Evolutionary conservation across 2,797 vertebrate species (phyloP).

Genomic region (Channallabes apus): DNA sequence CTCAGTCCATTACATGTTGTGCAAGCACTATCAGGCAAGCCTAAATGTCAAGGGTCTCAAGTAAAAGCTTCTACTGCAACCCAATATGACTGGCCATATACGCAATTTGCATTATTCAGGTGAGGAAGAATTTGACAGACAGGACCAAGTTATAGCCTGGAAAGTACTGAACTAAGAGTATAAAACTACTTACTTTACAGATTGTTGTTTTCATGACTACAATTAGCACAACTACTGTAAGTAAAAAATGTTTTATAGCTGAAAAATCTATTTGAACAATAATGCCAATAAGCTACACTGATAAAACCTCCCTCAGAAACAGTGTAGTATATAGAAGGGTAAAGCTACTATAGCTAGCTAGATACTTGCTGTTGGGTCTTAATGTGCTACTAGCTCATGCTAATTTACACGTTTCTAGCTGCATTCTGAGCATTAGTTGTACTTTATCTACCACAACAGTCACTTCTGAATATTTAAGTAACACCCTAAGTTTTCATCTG

Average conservation of each 20-base stretch:
- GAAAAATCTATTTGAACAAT: background rate
- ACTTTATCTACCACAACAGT: background rate
- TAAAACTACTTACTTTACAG: background rate
- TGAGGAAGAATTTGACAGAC: background rate
- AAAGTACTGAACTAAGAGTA: background rate
- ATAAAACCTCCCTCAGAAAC: background rate
- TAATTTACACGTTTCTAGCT: background rate
- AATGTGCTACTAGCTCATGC: background rate
- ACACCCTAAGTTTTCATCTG: background rate
- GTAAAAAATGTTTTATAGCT: background rate
- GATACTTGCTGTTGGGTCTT: background rate
- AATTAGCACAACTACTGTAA: background rate
- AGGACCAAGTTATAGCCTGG: background rate
- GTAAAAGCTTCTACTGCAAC: constrained; percentile 36
- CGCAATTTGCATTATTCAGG: constrained; percentile 22
- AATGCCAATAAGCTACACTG: background rate
- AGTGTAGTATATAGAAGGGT: background rate
- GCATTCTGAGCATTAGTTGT: background rate
- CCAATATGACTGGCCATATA: constrained; percentile 15
- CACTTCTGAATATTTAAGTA: background rate
- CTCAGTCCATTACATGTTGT: constrained; percentile 35
- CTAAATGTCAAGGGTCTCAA: constrained; percentile 54
- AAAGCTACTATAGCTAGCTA: background rate
- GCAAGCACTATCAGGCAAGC: constrained; percentile 19
- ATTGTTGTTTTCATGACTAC: background rate